Evolutionary conservation across 1,140 invertebrate genomes (phyloP), one percentile per base, ranked within the genome.

Genomic region (Camponotus vicinus): DNA sequence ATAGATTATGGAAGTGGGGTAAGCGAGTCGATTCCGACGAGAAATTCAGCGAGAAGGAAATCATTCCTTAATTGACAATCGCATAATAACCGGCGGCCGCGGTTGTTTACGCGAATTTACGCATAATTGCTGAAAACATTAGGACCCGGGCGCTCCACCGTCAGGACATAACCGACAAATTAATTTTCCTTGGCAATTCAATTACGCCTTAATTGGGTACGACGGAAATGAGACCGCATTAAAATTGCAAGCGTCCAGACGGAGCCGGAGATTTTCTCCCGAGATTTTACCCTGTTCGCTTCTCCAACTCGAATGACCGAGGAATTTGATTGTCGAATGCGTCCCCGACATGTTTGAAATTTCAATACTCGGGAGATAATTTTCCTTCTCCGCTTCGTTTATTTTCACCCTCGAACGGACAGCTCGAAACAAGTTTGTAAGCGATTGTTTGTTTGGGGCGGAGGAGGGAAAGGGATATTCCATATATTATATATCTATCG

Each of bases 171-270:
- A 85, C 73, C 82, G 73, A 59, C 79, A 63, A 86, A 86, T 86
- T 86, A 86, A 86, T 86, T 86, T 86, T 84, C 79, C 85, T 67
- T 75, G 79, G 79, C 85, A 86, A 86, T 86, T 86, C 85, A 86
- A 86, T 86, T 86, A 86, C 85, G 69, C 69, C 85, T 84, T 86
- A 86, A 86, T 86, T 86, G 85, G 85, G 57, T 83, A 86, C 63
- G 85, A 83, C 67, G 85, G 61, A 84, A 86, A 84, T 75, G 85
- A 86, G 85, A 86, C 79, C 79, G 59, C 52, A 84, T 86, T 86
- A 86, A 86, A 86, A 86, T 86, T 64, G 85, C 67, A 83, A 84
- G 79, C 85, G 40, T 73, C 85, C 85, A 86, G 85, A 86, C 75
- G 85, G 59, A 85, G 64, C 63, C 70, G 66, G 84, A 87, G 82